These are phyloP conservation scores for Albula glossodonta DNA, from an alignment of 2,113 vertebrate species.

Conservation along the genomic window DNA sequence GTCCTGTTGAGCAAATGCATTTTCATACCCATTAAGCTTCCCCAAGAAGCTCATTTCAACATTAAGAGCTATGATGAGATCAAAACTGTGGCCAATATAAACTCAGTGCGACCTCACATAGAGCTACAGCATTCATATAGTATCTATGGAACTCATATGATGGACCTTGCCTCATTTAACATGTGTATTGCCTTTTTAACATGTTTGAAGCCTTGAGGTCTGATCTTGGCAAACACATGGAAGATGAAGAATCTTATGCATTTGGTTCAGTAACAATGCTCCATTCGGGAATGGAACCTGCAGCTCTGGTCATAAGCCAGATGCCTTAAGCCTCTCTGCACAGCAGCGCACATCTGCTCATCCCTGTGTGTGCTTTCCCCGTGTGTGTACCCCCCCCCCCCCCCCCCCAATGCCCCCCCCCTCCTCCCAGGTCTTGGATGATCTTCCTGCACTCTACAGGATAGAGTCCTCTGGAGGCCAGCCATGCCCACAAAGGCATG, in stretches of 20 bases:
- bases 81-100: neutral
- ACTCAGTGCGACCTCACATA: neutral
- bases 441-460: neutral
- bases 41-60: neutral
- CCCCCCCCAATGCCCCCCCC: too few species aligned
- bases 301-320: neutral
- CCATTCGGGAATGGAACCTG: neutral
- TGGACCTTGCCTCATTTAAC: neutral
- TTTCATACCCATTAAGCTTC: neutral
- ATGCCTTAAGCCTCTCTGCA: neutral
- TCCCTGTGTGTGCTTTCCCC: neutral
- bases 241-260: neutral
- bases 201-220: neutral
- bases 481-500: neutral
- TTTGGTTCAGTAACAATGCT: neutral
- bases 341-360: neutral
- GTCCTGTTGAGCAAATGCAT: neutral
- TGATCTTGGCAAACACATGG: neutral
- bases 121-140: neutral
- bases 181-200: neutral
- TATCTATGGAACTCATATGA: neutral
- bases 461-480: neutral
- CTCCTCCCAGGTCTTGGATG: neutral
- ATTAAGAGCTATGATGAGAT: neutral
- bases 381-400: neutral